These are phyloP conservation scores for Rhabditophanes sp. DNA, from an alignment of 2,888 invertebrate genomes.

Conservation along the genomic window DNA sequence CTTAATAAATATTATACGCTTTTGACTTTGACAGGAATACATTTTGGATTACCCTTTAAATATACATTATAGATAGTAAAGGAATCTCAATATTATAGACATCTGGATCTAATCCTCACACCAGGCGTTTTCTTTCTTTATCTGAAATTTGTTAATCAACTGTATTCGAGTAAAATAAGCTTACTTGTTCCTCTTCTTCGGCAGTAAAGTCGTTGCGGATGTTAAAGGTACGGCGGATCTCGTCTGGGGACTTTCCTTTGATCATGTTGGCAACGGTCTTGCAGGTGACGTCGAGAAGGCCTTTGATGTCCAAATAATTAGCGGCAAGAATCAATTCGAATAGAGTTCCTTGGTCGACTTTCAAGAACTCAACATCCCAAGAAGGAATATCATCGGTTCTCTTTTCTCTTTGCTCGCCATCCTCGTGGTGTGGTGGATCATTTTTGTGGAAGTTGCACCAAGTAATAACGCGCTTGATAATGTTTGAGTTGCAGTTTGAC, in stretches of 20 bases:
- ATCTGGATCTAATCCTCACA: slow-evolving; percentile 40
- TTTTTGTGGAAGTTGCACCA: slow-evolving; percentile 54
- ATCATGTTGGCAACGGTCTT: slow-evolving; percentile 58
- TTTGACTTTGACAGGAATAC: no score
- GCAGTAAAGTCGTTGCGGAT: slow-evolving; percentile 55
- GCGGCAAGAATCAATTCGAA: slow-evolving; percentile 73
- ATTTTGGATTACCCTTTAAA: no score
- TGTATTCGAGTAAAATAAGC: no score
- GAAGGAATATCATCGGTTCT: slow-evolving; percentile 96
- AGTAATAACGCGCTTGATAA: slow-evolving; percentile 63
- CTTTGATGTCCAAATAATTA: slow-evolving; percentile 48
- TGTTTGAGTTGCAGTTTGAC: slow-evolving; percentile 90
- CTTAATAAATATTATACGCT: no score
- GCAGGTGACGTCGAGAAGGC: slow-evolving; percentile 81
- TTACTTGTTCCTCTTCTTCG: slow-evolving; percentile 70
- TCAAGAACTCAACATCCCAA: slow-evolving; percentile 96
- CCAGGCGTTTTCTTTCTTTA: slow-evolving; percentile 40
- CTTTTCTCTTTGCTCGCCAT: slow-evolving; percentile 91
- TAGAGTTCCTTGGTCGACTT: slow-evolving; percentile 88
- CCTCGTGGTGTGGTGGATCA: slow-evolving; percentile 74
- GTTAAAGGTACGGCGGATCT: slow-evolving; percentile 52
- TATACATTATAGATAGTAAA: no score
- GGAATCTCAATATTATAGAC: no score
- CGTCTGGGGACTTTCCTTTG: slow-evolving; percentile 51
- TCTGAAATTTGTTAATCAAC: slow-evolving; percentile 61